These are phyloP conservation scores for Drosophila pseudoobscura DNA, from an alignment of 1,140 invertebrate genomes.

Conservation along the genomic window DNA sequence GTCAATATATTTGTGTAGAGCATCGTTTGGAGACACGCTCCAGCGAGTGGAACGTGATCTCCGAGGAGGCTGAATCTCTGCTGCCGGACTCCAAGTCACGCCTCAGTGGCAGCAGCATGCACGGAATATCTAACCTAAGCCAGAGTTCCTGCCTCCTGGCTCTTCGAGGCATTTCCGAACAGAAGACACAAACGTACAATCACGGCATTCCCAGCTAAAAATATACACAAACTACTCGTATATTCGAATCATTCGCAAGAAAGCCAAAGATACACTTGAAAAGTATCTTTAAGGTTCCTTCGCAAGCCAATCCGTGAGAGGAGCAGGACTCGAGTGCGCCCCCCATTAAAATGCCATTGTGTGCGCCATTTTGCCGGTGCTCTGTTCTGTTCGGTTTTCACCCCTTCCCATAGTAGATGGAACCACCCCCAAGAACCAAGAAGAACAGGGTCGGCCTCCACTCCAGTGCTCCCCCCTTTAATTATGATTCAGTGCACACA, in stretches of 20 bases:
- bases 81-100: conserved; percentile 20
- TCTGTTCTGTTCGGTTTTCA: background rate
- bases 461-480: conserved; percentile 38
- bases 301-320: conserved; percentile 2
- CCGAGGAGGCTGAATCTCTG: conserved; percentile 8
- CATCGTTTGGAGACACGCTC: conserved; percentile 31
- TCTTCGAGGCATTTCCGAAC: too few relatives aligned
- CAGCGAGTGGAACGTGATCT: conserved; percentile 24
- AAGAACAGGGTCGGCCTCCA: background rate
- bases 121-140: conserved; percentile 30
- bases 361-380: conserved; percentile 64
- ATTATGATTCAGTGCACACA: conserved; percentile 81
- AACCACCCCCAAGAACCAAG: conserved; percentile 15
- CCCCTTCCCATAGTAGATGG: conserved; percentile 11
- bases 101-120: conserved; percentile 15
- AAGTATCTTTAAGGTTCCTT: conserved; percentile 27
- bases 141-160: background rate
- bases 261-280: conserved; percentile 18
- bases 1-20: conserved; percentile 49
- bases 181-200: too few relatives aligned
- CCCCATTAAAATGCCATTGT: conserved; percentile 67
- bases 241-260: background rate
- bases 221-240: too few relatives aligned
- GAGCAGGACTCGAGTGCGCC: conserved; percentile 50
- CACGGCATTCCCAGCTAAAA: too few relatives aligned